phyloP scores from a whole-genome alignment of 1,140 invertebrate species.

The Eulimnadia texana region DNA sequence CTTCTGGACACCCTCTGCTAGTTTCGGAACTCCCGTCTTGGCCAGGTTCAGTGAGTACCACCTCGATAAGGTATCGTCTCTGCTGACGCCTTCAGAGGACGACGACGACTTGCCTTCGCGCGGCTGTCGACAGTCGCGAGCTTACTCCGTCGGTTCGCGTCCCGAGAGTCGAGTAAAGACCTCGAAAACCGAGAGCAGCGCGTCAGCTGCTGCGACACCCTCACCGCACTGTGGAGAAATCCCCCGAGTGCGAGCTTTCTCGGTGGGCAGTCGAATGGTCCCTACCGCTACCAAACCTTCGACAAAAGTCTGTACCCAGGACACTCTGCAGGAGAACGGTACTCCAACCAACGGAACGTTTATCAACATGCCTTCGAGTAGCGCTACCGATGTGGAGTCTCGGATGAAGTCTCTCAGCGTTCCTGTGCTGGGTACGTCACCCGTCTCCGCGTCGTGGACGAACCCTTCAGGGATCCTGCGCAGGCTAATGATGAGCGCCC shows the following conservation, averaged over 20 bases:
- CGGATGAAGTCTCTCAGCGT: slow-evolving; percentile 41
- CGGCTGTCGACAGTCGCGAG: slow-evolving; percentile 46
- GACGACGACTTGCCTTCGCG: slow-evolving; percentile 34
- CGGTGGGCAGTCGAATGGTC: slow-evolving; percentile 39
- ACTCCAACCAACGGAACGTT: background rate
- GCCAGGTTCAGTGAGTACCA: slow-evolving; percentile 44
- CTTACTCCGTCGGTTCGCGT: slow-evolving; percentile 74
- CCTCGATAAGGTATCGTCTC: slow-evolving; percentile 48
- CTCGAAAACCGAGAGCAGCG: background rate
- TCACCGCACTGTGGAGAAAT: slow-evolving; percentile 20
- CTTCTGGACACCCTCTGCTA: slow-evolving; percentile 51
- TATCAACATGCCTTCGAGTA: slow-evolving; percentile 5
- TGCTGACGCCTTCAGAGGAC: slow-evolving; percentile 39
- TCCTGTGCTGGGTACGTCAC: slow-evolving; percentile 29
- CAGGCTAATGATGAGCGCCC: slow-evolving; percentile 3
- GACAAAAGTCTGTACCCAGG: slow-evolving; percentile 20
- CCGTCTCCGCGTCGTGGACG: slow-evolving; percentile 18
- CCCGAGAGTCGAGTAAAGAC: slow-evolving; percentile 31
- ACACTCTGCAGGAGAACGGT: background rate
- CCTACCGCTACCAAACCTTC: slow-evolving; percentile 6
- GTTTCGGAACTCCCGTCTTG: slow-evolving; percentile 20
- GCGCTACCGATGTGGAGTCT: slow-evolving; percentile 8
- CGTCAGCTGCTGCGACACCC: background rate
- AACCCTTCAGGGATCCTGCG: slow-evolving; percentile 10
- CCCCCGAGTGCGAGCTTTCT: slow-evolving; percentile 45